These are phyloP conservation scores for Pantelozetes paolii DNA, from an alignment of 2,888 invertebrate genomes.

Conservation along the genomic window DNA sequence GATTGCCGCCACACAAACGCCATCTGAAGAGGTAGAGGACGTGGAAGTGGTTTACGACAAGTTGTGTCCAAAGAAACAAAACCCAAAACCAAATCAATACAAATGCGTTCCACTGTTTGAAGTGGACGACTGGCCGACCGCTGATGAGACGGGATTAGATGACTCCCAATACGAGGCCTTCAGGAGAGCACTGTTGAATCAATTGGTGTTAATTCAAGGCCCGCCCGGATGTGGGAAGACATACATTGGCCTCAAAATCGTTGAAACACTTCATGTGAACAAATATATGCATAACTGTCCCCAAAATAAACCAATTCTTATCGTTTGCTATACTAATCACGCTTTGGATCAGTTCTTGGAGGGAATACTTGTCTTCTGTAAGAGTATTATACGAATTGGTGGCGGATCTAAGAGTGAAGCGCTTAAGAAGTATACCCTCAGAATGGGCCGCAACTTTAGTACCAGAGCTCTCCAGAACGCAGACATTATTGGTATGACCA, in stretches of 20 bases:
- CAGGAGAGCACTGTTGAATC: conserved; percentile 52
- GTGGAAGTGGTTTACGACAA: too few relatives aligned
- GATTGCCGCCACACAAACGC: too few relatives aligned
- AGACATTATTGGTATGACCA: conserved; percentile 69
- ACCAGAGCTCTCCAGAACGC: conserved; percentile 19
- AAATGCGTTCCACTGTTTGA: too few relatives aligned
- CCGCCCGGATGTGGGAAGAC: conserved; percentile 87
- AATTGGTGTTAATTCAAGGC: conserved; percentile 51
- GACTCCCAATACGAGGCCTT: conserved; percentile 65
- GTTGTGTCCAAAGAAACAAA: background rate
- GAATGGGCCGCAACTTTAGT: background rate
- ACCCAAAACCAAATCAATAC: background rate
- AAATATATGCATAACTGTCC: conserved; percentile 33
- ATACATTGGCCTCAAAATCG: conserved; percentile 69
- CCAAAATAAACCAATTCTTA: conserved; percentile 60
- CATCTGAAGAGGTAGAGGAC: too few relatives aligned
- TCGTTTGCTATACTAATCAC: conserved; percentile 79
- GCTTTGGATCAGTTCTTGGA: conserved; percentile 80
- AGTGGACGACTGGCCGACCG: conserved; percentile 55
- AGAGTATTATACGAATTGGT: conserved; percentile 64
- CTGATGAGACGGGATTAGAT: conserved; percentile 59
- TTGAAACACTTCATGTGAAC: conserved; percentile 64
- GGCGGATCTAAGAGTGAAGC: background rate
- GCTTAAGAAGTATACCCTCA: background rate
- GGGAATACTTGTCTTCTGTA: conserved; percentile 59